These are phyloP conservation scores for Barypeithes pellucidus DNA, from an alignment of 2,888 invertebrate genomes.

Conservation along the genomic window DNA sequence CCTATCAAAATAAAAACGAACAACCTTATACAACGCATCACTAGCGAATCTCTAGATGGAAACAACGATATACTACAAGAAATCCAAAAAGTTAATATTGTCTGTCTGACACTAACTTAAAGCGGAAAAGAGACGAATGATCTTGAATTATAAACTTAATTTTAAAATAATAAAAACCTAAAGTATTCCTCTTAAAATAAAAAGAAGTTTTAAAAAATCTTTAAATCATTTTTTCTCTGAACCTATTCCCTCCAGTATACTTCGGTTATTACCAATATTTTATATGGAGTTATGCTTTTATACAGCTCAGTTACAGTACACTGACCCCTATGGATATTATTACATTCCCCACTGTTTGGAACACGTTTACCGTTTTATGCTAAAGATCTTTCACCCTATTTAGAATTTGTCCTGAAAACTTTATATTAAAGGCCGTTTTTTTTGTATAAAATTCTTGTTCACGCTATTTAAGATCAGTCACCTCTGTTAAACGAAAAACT, in stretches of 20 bases:
- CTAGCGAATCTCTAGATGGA: neutral
- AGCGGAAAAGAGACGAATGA: neutral
- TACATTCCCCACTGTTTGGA: constrained; percentile 36
- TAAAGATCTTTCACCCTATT: constrained; percentile 42
- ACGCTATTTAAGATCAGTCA: neutral
- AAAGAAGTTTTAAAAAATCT: constrained; percentile 9
- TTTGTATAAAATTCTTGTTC: neutral
- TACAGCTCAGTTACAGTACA: constrained; percentile 27
- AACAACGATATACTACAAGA: too few species aligned
- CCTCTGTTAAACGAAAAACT: neutral
- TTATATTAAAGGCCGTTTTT: neutral
- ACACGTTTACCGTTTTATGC: constrained; percentile 52
- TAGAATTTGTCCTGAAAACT: constrained; percentile 35
- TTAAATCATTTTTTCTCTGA: constrained; percentile 44
- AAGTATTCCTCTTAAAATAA: constrained; percentile 15
- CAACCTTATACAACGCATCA: constrained; percentile 40
- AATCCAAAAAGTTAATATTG: neutral
- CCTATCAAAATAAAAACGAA: constrained; percentile 57
- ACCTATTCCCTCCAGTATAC: constrained; percentile 18
- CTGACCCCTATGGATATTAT: constrained; percentile 43
- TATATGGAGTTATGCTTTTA: constrained; percentile 40
- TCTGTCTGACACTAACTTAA: neutral
- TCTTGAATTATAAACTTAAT: neutral
- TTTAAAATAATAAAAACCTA: constrained; percentile 5
- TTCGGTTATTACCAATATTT: constrained; percentile 41